Evolutionary conservation across 92 coral and sea anemone species (phyloP).

Genomic region (Micromussa lordhowensis): DNA sequence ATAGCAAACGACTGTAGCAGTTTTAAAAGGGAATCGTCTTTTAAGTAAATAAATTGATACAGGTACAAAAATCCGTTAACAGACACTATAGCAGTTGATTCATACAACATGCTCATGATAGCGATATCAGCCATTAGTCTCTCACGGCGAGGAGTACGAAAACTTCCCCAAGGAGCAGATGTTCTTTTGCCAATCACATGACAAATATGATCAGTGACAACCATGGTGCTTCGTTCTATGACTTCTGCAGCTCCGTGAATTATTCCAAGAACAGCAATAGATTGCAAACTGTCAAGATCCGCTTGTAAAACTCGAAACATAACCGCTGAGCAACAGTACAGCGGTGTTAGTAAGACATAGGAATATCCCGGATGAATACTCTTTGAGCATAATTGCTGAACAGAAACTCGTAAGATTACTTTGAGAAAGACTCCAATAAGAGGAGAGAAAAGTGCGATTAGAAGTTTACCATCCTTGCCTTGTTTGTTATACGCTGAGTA

Average conservation of each 20-base stretch:
- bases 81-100: slow-evolving; percentile 39
- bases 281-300: slow-evolving; percentile 7
- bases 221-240: slow-evolving; percentile 38
- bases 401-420: background rate
- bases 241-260: slow-evolving; percentile 37
- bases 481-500: background rate
- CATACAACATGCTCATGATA: slow-evolving; percentile 48
- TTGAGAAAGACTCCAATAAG: slow-evolving; percentile 1
- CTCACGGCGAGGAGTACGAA: slow-evolving; percentile 54
- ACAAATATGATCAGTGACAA: slow-evolving; percentile 2
- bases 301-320: slow-evolving; percentile 25
- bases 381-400: background rate
- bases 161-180: slow-evolving; percentile 52
- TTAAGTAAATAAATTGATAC: slow-evolving; percentile 4
- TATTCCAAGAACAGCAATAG: slow-evolving; percentile 26
- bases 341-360: background rate
- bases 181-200: slow-evolving; percentile 10
- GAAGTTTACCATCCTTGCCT: background rate
- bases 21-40: background rate
- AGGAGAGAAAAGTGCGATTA: slow-evolving; percentile 6
- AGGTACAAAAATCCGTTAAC: slow-evolving; percentile 6
- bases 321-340: slow-evolving; percentile 3
- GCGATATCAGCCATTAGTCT: slow-evolving; percentile 47
- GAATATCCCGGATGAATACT: background rate
- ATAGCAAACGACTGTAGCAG: slow-evolving; percentile 6